Conservation (phyloP, 2,888 invertebrate species). For the Cheilosia grossa region DNA sequence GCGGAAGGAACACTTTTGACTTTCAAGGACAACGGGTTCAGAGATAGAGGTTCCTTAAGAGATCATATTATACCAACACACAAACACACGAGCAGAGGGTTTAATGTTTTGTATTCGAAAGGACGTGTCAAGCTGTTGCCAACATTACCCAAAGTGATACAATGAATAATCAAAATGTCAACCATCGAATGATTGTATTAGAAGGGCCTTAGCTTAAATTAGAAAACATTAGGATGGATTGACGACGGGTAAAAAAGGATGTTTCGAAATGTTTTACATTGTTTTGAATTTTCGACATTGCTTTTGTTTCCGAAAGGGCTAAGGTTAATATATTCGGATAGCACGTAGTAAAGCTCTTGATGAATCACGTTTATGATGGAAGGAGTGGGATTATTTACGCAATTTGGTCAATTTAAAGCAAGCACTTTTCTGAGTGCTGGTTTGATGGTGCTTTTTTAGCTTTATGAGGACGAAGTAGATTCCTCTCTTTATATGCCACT, state of each 20-base stretch:
- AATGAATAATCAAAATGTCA: conserved; percentile 71
- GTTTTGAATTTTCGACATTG: conserved; percentile 17
- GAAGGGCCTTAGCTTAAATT: conserved; percentile 51
- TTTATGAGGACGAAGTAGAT: too few relatives aligned
- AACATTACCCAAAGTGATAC: conserved; percentile 62
- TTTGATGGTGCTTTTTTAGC: too few relatives aligned
- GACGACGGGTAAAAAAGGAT: conserved; percentile 1
- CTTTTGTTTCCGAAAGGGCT: conserved; percentile 7
- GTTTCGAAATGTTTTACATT: conserved; percentile 48
- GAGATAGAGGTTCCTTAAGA: neutral
- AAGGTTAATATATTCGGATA: neutral
- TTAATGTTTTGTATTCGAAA: conserved; percentile 50
- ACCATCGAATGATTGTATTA: conserved; percentile 54
- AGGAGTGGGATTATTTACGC: neutral
- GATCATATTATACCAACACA: neutral
- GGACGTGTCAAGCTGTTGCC: conserved; percentile 67
- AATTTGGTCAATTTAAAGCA: neutral
- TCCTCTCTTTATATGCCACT: too few relatives aligned
- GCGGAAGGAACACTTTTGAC: conserved; percentile 26
- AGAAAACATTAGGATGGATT: conserved; percentile 47
- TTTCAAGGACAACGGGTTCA: neutral
- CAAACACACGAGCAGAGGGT: neutral
- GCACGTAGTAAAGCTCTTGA: too few relatives aligned
- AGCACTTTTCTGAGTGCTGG: too few relatives aligned
- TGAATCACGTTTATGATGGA: too few relatives aligned